Percentiles rank a stretch among this genome's conserved stretches.
Conservation (phyloP, 1,140 invertebrate genomes). For the Diabrotica undecimpunctata region DNA sequence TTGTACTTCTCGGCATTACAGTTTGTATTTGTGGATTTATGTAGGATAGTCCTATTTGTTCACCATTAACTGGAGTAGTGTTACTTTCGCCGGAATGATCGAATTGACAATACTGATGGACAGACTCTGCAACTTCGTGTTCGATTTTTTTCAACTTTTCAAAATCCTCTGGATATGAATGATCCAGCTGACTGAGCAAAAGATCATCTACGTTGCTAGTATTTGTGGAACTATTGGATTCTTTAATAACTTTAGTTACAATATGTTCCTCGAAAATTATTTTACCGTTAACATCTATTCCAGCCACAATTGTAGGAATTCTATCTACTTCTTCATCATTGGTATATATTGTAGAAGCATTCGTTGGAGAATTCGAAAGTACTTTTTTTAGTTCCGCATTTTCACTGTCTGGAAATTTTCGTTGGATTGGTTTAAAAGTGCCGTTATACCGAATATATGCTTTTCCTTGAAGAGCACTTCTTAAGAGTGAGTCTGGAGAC, state of each 20-base stretch:
- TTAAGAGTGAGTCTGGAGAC: conserved; percentile 67
- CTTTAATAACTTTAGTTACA: conserved; percentile 44
- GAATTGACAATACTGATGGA: conserved; percentile 66
- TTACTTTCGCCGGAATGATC: conserved; percentile 52
- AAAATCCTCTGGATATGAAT: conserved; percentile 65
- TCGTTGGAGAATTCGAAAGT: conserved; percentile 51
- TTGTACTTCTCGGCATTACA: conserved; percentile 50
- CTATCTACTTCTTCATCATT: conserved; percentile 47
- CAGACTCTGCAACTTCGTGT: conserved; percentile 67
- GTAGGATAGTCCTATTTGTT: conserved; percentile 45
- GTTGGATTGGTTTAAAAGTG: conserved; percentile 31
- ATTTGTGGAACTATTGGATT: conserved; percentile 55
- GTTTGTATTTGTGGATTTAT: conserved; percentile 41
- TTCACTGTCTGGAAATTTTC: conserved; percentile 40
- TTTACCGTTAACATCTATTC: conserved; percentile 50
- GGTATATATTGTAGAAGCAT: conserved; percentile 49
- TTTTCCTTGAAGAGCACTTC: conserved; percentile 76
- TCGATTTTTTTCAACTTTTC: conserved; percentile 72
- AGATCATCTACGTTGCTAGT: conserved; percentile 69
- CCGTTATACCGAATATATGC: conserved; percentile 57
- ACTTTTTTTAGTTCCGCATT: conserved; percentile 50
- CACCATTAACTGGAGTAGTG: conserved; percentile 53
- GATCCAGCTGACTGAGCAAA: conserved; percentile 65
- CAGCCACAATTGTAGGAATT: conserved; percentile 47
- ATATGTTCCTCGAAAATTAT: conserved; percentile 45